Evolutionary conservation across 2,888 invertebrate genomes (phyloP), one percentile per base, ranked within the genome.

Genomic region (Dione juno): DNA sequence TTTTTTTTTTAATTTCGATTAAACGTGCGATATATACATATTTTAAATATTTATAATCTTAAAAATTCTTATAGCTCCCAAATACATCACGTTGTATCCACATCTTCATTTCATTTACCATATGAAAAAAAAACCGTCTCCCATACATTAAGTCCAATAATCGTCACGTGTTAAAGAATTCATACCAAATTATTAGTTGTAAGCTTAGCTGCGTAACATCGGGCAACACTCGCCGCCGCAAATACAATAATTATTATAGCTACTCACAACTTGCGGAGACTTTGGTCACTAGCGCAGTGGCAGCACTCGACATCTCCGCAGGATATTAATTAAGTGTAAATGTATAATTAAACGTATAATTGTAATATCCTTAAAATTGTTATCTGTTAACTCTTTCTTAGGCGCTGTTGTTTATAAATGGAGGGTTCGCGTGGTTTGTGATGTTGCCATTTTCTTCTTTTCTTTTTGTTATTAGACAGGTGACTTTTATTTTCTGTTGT

Each of bases 381-480:
- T 93, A 92, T 88, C 92, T 93, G 93, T 93, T 93, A 92, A 88
- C 92, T 93, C 92, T 92, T 93, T 92, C 91, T 90, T 93, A 93
- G 93, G 91, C 88, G 89, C 90, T 90, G 92, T 92, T 93, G 91
- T 89, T 87, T 86, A 84, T 77, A 85, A 85, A 80, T 87, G 84
- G 82, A 76, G 81, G 86, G 82, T 76, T 75, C 81, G 86, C 87
- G 88, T 80, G 86, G 87, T 37, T 68, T 73, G 66, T 61, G 19
- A 64, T 50, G 35, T 50, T 64, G 59, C 41, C 21, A 19, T 19
- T 16, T 1, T 10, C 19, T 59, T 14, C 13, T 9, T 41, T 41
- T 21, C 43, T 14, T 43, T 43, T 50, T 14, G n/a, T n/a, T 21
- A 9, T 35, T 54, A 28, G 5, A 3, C 28, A 28, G 28, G 28